Evolutionary conservation across 1,140 invertebrate genomes (phyloP).

Genomic region (Halesus radiatus): DNA sequence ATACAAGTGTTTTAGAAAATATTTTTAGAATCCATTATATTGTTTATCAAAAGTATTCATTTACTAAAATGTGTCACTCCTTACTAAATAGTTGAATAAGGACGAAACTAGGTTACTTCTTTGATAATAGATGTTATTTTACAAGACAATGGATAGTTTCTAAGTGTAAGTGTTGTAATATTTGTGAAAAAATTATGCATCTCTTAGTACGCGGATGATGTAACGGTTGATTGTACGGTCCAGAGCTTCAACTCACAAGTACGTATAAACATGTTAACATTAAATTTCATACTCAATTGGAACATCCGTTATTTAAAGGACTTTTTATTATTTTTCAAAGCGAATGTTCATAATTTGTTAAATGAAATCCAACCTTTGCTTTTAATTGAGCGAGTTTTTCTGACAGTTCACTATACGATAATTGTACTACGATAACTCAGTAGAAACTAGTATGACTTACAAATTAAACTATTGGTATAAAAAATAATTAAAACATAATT

Average conservation of each 20-base stretch:
- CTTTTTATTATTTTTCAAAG: not conserved
- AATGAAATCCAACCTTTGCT: not conserved
- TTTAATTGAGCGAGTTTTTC: not conserved
- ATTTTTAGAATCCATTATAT: no score
- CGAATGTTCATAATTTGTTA: not conserved
- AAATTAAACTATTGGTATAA: not conserved
- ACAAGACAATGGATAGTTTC: conserved; percentile 10
- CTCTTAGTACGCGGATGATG: conserved; percentile 20
- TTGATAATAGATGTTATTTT: no score
- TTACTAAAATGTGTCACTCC: no score
- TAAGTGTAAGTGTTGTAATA: not conserved
- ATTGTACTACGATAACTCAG: not conserved
- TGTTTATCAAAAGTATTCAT: no score
- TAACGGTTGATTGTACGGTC: conserved; percentile 11
- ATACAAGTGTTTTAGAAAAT: no score
- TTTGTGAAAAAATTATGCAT: conserved; percentile 17
- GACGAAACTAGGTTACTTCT: no score
- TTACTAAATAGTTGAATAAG: no score
- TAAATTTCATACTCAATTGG: no score
- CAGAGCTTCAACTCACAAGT: conserved; percentile 13
- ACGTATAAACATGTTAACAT: not conserved
- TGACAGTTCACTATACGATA: not conserved
- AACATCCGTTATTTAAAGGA: not conserved
- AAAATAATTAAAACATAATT: no score
- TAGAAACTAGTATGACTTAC: not conserved